Base-by-base conservation (phyloP, 37 sponge, comb jelly and placozoan species). In the Spongilla lacustris region DNA sequence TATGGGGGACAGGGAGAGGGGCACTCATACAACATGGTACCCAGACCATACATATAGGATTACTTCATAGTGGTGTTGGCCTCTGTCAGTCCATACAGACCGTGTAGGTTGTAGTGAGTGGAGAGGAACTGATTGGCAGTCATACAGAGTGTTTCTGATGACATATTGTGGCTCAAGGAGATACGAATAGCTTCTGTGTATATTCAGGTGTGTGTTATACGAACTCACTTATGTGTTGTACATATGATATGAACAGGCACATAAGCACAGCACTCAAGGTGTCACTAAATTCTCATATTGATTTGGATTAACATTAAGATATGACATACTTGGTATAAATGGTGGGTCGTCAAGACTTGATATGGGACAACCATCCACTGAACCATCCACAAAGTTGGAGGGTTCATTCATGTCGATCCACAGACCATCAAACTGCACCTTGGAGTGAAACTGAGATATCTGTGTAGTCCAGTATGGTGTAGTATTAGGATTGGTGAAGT, bases 391-490 rank as follows among this genome's bases (percentile, higher is more conserved):
- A 78, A 95, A 95, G 70, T 92, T 92, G 50, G 89, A 83, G 23
- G 96, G 96, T 73, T 95, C 96, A 58, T 95, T 95, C 96, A 95
- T 95, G 79, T 95, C 92, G 77, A 95, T 92, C 96, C 96, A 95
- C 29, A 95, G 76, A 34, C 96, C 96, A 84, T 95, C 96, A 79
- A 89, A 95, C 10, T 46, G 8, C 21, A 93, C 66, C 6, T 48
- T 68, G 21, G 76, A 36, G 66, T 86, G 90, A 81, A 93, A 93
- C 12, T 75, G 21, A 21, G 25, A 17, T 5, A 92, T 67, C 73
- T 27, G 41, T 2, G 73, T 24, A 36, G 22, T 74, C 96, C 96
- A 95, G 84, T 88, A 95, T 21, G 22, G 29, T n/a, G 29, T 17
- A 26, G 91, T 75, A 27, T 48, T 6, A 21, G 90, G 87, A 50